Evolutionary conservation across 2,797 vertebrate species (phyloP).

Genomic region (Rhincodon typus): DNA sequence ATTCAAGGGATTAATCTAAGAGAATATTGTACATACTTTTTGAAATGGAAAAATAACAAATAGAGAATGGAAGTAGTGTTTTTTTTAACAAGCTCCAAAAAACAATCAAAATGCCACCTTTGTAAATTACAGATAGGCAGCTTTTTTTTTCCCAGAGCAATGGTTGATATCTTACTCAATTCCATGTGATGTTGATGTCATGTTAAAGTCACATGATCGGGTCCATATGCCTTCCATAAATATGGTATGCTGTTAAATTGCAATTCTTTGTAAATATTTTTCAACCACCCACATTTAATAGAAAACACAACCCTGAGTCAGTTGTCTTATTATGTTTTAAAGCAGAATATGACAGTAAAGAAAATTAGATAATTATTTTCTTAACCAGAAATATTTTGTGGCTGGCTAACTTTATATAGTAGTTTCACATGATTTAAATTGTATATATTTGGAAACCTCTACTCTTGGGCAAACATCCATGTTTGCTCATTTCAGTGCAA

Average conservation of each 20-base stretch:
- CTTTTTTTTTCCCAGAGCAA: neutral
- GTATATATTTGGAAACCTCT: neutral
- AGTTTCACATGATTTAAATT: neutral
- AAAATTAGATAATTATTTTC: neutral
- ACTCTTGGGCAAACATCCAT: neutral
- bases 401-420: conserved; percentile 1
- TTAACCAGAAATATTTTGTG: conserved; percentile 27
- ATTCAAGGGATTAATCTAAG: neutral
- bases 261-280: conserved; percentile 16
- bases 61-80: neutral
- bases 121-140: neutral
- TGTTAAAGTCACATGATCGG: neutral
- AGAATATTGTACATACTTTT: neutral
- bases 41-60: neutral
- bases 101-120: neutral
- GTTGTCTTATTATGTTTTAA: conserved; percentile 15
- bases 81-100: neutral
- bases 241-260: neutral
- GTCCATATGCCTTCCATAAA: conserved; percentile 22
- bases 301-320: neutral
- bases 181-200: neutral
- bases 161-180: neutral
- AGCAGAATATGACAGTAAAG: conserved; percentile 8
- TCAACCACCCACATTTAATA: neutral
- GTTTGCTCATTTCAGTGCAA: neutral